Evolutionary conservation across 2,113 vertebrate genomes (phyloP).

Genomic region (Prunella fulvescens): DNA sequence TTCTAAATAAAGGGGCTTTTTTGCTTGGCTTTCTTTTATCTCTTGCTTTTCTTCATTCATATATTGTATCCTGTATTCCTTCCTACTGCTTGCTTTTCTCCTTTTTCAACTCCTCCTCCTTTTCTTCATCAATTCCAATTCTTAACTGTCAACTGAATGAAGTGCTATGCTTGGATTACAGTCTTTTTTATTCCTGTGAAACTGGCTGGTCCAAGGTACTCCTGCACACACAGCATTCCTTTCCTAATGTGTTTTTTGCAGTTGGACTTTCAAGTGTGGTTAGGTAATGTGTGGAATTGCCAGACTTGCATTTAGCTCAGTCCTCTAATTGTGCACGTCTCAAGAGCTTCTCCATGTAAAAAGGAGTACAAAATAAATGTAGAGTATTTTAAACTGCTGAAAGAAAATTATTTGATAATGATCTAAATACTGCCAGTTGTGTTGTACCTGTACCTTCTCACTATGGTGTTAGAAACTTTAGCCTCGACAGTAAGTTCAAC

Average conservation of each 20-base stretch:
- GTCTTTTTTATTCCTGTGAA: background rate
- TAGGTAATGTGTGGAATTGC: background rate
- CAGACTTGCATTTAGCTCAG: background rate
- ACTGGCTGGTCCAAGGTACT: background rate
- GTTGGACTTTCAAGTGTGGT: background rate
- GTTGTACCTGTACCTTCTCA: background rate
- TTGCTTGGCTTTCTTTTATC: background rate
- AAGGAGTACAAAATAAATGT: background rate
- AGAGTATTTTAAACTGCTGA: background rate
- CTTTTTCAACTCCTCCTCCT: background rate
- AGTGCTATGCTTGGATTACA: background rate
- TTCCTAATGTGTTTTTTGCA: background rate
- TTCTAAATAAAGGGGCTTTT: background rate
- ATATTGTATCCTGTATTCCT: background rate
- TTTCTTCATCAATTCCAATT: background rate
- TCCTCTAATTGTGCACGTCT: background rate
- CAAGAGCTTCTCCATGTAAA: background rate
- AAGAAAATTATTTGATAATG: background rate
- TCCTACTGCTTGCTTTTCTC: background rate
- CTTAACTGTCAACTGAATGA: background rate
- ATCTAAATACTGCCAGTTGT: background rate
- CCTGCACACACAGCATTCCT: background rate
- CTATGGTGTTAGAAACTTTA: background rate
- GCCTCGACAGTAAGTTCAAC: background rate
- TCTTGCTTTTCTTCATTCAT: background rate